Conservation (phyloP, 2,888 invertebrate genomes). For the Ganaspis brasiliensis region DNA sequence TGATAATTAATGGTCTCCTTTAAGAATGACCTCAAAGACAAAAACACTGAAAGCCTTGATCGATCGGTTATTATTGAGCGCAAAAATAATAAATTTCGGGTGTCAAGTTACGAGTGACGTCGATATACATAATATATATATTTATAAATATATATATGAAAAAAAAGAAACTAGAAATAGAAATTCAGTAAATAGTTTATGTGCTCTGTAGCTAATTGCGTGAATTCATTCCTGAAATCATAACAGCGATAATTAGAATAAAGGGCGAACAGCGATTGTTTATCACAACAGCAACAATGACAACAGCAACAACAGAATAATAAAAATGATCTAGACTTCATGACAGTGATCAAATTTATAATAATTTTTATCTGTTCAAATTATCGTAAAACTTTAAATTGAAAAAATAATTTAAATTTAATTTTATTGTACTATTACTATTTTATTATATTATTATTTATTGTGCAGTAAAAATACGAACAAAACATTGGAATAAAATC, state of each 20-base stretch:
- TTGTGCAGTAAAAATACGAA: too few relatives aligned
- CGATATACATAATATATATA: background rate
- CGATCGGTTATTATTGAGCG: conserved; percentile 34
- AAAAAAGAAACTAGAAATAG: conserved; percentile 2
- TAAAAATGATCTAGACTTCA: conserved; percentile 27
- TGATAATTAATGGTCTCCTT: conserved; percentile 15
- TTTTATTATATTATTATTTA: too few relatives aligned
- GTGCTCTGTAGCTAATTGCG: conserved; percentile 46
- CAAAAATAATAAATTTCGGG: conserved; percentile 24
- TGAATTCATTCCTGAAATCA: conserved; percentile 65
- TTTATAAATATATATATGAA: too few relatives aligned
- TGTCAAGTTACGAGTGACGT: conserved; percentile 12
- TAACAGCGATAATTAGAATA: conserved; percentile 47
- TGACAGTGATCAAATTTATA: background rate
- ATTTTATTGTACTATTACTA: too few relatives aligned
- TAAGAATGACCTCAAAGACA: conserved; percentile 11
- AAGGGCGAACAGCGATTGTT: conserved; percentile 17
- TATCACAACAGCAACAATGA: conserved; percentile 36
- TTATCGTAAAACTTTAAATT: too few relatives aligned
- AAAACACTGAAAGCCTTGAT: conserved; percentile 39
- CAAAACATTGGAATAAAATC: background rate
- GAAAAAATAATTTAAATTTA: too few relatives aligned
- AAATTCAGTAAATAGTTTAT: conserved; percentile 27
- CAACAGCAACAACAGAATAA: conserved; percentile 42
- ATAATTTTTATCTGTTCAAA: too few relatives aligned